Conservation (phyloP, 1,140 invertebrate species). For the Limonius californicus region DNA sequence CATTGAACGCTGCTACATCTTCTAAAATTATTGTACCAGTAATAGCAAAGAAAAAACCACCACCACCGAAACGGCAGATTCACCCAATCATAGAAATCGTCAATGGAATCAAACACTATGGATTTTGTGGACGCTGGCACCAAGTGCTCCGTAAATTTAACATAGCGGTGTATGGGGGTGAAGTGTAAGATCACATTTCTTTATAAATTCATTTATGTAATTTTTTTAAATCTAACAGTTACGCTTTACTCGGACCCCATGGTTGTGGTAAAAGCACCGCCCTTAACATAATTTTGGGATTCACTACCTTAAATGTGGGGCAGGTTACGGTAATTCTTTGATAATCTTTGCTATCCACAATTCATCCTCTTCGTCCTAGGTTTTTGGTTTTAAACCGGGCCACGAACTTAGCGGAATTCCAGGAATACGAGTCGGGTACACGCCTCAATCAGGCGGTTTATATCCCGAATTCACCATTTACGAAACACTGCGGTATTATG, state of each 20-base stretch:
- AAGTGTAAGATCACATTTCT: constrained; percentile 5
- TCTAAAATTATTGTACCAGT: no score
- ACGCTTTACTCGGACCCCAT: constrained; percentile 19
- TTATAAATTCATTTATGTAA: not conserved
- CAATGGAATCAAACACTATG: constrained; percentile 18
- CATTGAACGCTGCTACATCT: no score
- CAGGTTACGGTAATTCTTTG: constrained; percentile 11
- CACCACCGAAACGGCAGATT: not conserved
- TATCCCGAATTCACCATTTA: constrained; percentile 11
- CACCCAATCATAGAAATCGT: constrained; percentile 19
- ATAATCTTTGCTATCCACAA: no score
- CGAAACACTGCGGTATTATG: constrained; percentile 19
- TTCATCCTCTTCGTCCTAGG: not conserved
- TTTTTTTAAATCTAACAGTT: not conserved
- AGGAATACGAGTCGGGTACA: constrained; percentile 14
- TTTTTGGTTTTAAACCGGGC: constrained; percentile 16
- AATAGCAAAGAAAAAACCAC: not conserved
- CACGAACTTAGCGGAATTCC: constrained; percentile 11
- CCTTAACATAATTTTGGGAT: constrained; percentile 18
- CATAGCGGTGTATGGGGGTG: constrained; percentile 10
- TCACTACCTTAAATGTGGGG: constrained; percentile 9
- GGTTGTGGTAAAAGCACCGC: constrained; percentile 17
- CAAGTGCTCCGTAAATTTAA: constrained; percentile 21
- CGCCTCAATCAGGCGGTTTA: constrained; percentile 17
- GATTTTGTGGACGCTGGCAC: constrained; percentile 12